phyloP scores from a whole-genome alignment of 2,797 vertebrate genomes.

The Spinibarbus caldwelli region DNA sequence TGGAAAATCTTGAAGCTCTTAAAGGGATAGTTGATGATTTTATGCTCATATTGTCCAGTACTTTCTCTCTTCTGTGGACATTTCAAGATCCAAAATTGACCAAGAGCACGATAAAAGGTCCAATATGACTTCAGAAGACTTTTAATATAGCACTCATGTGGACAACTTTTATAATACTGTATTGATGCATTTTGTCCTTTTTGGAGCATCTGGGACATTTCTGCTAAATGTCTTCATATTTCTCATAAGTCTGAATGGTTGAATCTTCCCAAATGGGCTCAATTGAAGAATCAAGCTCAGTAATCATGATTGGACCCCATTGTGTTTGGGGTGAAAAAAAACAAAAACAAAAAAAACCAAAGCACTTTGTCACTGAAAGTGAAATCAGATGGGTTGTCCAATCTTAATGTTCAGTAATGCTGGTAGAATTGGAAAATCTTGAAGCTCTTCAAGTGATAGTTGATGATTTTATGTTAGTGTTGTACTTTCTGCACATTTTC shows the following conservation, averaged over 20 bases:
- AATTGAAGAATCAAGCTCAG: neutral
- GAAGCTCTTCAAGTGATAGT: neutral
- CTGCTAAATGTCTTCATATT: neutral
- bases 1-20: neutral
- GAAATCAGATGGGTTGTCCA: neutral
- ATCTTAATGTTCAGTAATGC: neutral
- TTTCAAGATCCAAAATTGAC: neutral
- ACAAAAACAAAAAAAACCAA: neutral
- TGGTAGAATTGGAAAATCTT: neutral
- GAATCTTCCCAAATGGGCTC: neutral
- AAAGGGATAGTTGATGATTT: neutral
- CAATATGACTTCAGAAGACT: neutral
- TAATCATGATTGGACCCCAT: neutral
- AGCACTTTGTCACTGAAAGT: neutral
- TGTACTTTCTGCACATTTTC: neutral
- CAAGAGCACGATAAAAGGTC: neutral
- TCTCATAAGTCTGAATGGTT: neutral
- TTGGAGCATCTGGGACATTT: neutral
- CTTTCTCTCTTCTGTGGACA: no score
- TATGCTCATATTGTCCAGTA: neutral
- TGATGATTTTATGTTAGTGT: neutral
- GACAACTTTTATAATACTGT: neutral
- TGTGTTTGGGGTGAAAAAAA: neutral
- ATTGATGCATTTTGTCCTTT: neutral
- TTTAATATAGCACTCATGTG: neutral